Evolutionary conservation across 2,888 invertebrate species (phyloP), one percentile per base, ranked within the genome.

Genomic region (Synergus umbraculus): DNA sequence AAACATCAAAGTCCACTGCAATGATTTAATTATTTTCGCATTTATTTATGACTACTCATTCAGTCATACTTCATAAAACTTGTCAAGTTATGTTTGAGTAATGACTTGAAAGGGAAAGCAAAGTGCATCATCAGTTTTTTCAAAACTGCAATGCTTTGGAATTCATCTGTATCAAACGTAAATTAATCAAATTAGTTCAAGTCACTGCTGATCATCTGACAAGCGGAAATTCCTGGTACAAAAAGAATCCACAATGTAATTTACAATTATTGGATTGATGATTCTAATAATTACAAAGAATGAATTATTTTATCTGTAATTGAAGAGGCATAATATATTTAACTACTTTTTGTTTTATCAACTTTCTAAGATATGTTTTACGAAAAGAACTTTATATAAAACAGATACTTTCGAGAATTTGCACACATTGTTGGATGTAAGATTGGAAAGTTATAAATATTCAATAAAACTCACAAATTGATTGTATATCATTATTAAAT

Each of bases 11-110:
- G 54, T 5, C 37, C 54, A 13, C 73, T n/a, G n/a, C 54, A 73
- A 73, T 37, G 73, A 54, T 29, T 73, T 54, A n/a, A 54, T 41
- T 73, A 73, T 73, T 73, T 73, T n/a, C 73, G 37, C 73, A 73
- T 73, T 73, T 41, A 54, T 73, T 73, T 54, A 73, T 54, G 73
- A 41, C 73, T 46, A 41, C 73, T 73, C 73, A 73, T 37, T 41
- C n/a, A 49, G 37, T 8, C 44, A n/a, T 15, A 73, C 73, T 73
- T 73, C 73, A 73, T 73, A 54, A 54, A 54, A 73, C 54, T n/a
- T 73, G 73, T 22, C 12, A 22, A 22, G 22, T 18, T 18, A 22
- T 60, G 37, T 54, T 54, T 73, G 22, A 37, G n/a, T 73, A 54
- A 73, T 73, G 73, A n/a, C 37, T 49, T 37, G n/a, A 54, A 73